phyloP scores from a whole-genome alignment of 1,140 invertebrate species.

The Rhagoletis pomonella region DNA sequence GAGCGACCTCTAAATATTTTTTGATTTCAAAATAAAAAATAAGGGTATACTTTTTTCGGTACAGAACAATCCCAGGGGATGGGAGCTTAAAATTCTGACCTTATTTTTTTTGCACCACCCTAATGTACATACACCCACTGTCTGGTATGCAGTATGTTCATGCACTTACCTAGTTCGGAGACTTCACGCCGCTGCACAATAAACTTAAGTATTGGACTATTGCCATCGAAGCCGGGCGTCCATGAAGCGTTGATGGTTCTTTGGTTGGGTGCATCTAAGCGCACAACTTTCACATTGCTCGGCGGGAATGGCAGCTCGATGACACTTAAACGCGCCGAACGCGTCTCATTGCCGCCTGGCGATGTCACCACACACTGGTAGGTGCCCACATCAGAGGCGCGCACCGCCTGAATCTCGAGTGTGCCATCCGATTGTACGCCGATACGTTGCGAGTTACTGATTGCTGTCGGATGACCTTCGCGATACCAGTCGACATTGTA shows the following conservation, averaged over 20 bases:
- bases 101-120: no score
- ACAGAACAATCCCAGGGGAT: no score
- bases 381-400: constrained; percentile 87
- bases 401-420: constrained; percentile 86
- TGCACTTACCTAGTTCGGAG: constrained; percentile 83
- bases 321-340: constrained; percentile 88
- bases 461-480: constrained; percentile 80
- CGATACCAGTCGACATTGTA: constrained; percentile 94
- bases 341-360: constrained; percentile 92
- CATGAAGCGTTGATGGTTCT: constrained; percentile 92
- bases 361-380: constrained; percentile 88
- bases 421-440: constrained; percentile 85
- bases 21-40: no score
- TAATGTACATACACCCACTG: no score
- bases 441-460: constrained; percentile 79
- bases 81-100: no score
- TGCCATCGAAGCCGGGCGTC: constrained; percentile 97
- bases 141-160: background rate
- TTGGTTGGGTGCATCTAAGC: constrained; percentile 78
- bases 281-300: constrained; percentile 85
- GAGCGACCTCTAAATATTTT: no score
- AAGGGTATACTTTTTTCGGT: no score
- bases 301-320: constrained; percentile 96
- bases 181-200: constrained; percentile 94
- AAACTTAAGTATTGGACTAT: constrained; percentile 94